A percentile compares a stretch with the other conserved stretches of the same genome.
Conservation (phyloP, 2,888 invertebrate species). For the Tachystola acroxantha region DNA sequence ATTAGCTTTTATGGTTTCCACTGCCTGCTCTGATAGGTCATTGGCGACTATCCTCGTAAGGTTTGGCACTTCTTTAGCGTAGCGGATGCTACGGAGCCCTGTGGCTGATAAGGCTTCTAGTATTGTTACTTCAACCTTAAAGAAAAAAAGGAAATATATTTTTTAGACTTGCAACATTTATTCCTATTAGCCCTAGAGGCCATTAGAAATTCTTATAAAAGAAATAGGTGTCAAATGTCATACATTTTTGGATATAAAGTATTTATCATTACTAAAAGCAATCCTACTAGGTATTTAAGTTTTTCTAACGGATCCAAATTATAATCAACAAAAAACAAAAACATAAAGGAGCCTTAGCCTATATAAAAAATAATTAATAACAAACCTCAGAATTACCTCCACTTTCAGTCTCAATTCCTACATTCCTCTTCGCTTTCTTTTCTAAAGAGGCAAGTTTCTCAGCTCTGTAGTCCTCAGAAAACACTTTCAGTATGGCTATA, state of each 20-base stretch:
- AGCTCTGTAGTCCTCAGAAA: constrained; percentile 70
- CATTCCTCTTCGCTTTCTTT: constrained; percentile 29
- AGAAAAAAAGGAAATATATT: too few species aligned
- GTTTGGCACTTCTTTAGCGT: constrained; percentile 95
- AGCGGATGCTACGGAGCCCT: constrained; percentile 95
- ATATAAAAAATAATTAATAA: too few species aligned
- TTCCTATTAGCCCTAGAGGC: too few species aligned
- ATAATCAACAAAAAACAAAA: too few species aligned
- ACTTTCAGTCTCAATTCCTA: constrained; percentile 16
- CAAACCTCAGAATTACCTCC: constrained; percentile 15
- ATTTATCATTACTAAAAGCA: too few species aligned
- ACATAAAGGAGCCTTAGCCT: too few species aligned
- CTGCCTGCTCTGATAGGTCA: constrained; percentile 91
- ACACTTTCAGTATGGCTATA: constrained; percentile 85
- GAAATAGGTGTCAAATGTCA: too few species aligned
- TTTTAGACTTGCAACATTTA: too few species aligned
- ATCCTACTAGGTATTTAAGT: too few species aligned
- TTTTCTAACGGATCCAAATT: too few species aligned
- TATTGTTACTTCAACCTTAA: constrained; percentile 81
- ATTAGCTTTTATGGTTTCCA: constrained; percentile 91
- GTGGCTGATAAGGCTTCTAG: constrained; percentile 97
- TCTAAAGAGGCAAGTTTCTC: constrained; percentile 35
- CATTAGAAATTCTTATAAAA: too few species aligned
- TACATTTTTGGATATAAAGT: too few species aligned
- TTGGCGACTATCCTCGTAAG: constrained; percentile 91